Conservation (phyloP, 1,140 invertebrate genomes). For the Phymorhynchus buccinoides region DNA sequence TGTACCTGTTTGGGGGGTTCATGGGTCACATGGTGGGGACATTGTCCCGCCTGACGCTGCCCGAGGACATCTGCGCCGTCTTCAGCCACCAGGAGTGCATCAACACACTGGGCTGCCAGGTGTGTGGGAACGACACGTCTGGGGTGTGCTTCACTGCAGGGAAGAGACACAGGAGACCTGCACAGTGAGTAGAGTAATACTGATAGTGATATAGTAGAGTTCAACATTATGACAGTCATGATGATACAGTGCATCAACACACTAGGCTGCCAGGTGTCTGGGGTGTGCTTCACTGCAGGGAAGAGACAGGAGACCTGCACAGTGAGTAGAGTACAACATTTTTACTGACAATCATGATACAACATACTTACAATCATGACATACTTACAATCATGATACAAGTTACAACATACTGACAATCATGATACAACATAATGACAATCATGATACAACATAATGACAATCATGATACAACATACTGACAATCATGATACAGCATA, state of each 20-base stretch:
- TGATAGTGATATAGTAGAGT: no score
- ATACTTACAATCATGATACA: no score
- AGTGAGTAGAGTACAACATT: no score
- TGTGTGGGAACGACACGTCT: slow-evolving; percentile 76
- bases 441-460: no score
- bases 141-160: slow-evolving; percentile 73
- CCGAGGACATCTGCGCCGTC: slow-evolving; percentile 87
- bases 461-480: no score
- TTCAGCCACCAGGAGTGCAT: slow-evolving; percentile 84
- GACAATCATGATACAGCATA: no score
- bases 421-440: no score
- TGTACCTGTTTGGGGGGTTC: slow-evolving; percentile 89
- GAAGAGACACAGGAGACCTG: slow-evolving; percentile 28
- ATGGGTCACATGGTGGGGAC: slow-evolving; percentile 79
- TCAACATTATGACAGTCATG: no score
- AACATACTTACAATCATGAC: no score
- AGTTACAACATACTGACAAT: no score
- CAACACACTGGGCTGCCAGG: slow-evolving; percentile 85
- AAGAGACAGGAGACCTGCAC: slow-evolving; percentile 20
- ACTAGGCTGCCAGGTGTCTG: slow-evolving; percentile 85
- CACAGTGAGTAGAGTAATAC: no score
- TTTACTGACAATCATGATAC: no score
- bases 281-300: slow-evolving; percentile 72
- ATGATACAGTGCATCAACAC: slow-evolving; percentile 81
- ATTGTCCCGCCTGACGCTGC: slow-evolving; percentile 83